Percentiles rank a stretch among this genome's conserved stretches.
Conservation (phyloP, 2,113 vertebrate genomes). For the Catharus fuscescens region DNA sequence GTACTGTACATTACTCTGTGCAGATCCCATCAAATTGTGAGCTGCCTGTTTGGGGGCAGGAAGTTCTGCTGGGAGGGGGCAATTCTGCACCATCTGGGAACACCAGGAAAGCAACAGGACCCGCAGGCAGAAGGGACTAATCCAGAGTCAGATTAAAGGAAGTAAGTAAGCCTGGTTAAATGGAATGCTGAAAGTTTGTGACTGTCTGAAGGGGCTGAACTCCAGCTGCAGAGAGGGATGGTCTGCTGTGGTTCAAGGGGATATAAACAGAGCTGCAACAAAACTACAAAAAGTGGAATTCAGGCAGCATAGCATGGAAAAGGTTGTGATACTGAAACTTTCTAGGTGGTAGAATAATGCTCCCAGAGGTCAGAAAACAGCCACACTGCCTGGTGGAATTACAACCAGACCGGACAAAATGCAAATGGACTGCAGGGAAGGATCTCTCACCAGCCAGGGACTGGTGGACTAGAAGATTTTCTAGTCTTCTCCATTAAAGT, state of each 20-base stretch:
- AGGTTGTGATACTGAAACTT: neutral
- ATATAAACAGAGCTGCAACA: neutral
- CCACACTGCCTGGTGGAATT: neutral
- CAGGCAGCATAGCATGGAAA: neutral
- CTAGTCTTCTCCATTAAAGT: neutral
- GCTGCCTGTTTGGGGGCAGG: neutral
- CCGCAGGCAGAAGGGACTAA: neutral
- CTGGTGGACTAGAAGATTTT: neutral
- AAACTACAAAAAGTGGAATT: neutral
- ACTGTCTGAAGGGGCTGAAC: neutral
- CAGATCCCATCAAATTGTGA: neutral
- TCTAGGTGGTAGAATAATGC: neutral
- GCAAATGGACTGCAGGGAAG: neutral
- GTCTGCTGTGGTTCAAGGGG: neutral
- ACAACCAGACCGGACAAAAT: constrained; percentile 7
- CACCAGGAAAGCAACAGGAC: neutral
- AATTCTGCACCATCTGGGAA: neutral
- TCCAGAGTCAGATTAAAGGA: neutral
- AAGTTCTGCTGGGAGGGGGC: neutral
- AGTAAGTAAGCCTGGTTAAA: neutral
- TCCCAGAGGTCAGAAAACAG: neutral
- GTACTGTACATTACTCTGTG: neutral
- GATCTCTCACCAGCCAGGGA: neutral
- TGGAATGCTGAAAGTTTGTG: neutral
- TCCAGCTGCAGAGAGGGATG: neutral